Percentiles rank a stretch among this genome's conserved stretches.
phyloP scores from a whole-genome alignment of 2,113 vertebrate species.

The Tetrax tetrax region DNA sequence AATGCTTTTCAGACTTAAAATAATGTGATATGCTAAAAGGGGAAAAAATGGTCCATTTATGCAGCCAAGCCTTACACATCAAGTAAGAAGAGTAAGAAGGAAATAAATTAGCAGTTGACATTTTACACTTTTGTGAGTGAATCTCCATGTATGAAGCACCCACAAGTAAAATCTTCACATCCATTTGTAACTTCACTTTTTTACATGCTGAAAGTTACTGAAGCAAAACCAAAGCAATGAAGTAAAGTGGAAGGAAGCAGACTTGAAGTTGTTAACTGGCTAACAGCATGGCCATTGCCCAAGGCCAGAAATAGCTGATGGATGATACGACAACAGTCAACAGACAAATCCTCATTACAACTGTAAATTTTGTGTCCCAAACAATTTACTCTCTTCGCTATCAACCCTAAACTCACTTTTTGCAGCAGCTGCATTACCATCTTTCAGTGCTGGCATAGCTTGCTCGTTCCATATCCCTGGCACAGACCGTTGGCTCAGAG shows the following conservation, averaged over 20 bases:
- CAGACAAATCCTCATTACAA: constrained; percentile 59
- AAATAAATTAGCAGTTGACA: constrained; percentile 9
- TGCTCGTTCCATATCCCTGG: neutral
- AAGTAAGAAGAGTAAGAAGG: neutral
- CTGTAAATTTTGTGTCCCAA: constrained; percentile 54
- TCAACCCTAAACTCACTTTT: neutral
- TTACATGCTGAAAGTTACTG: constrained; percentile 4
- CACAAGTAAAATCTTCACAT: constrained; percentile 29
- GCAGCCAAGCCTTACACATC: neutral
- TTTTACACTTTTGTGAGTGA: neutral
- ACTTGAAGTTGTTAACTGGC: constrained; percentile 27
- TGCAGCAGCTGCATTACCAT: neutral
- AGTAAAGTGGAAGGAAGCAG: constrained; percentile 35
- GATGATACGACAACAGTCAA: constrained; percentile 26
- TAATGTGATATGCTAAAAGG: neutral
- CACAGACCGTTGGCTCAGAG: neutral
- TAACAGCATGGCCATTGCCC: constrained; percentile 35
- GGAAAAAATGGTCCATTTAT: neutral
- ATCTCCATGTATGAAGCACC: neutral
- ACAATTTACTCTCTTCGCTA: constrained; percentile 12
- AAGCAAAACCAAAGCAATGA: constrained; percentile 38
- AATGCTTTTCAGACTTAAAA: neutral
- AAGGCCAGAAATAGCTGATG: constrained; percentile 40
- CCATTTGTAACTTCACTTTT: constrained; percentile 32
- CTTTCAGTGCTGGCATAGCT: neutral